A percentile compares a stretch with the other conserved stretches of the same genome.
Conservation (phyloP, 2,113 vertebrate genomes). For the Aegypius monachus region DNA sequence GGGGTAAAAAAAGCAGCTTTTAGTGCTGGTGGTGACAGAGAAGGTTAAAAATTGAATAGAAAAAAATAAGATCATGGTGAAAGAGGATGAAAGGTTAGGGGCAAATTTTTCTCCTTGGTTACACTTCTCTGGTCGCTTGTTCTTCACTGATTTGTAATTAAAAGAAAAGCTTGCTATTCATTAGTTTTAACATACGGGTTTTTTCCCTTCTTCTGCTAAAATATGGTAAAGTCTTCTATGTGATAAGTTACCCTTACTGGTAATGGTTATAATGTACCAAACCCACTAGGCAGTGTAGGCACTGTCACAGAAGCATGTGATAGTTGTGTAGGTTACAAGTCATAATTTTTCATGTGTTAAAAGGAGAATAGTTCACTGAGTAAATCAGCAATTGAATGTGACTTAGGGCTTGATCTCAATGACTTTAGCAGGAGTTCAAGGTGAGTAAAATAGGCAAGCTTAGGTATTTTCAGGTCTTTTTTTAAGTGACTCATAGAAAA, state of each 20-base stretch:
- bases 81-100: not conserved
- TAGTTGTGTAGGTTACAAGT: not conserved
- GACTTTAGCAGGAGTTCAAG: not conserved
- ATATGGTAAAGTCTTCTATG: not conserved
- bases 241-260: not conserved
- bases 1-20: not conserved
- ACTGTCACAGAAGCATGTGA: not conserved
- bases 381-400: not conserved
- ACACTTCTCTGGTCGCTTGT: not conserved
- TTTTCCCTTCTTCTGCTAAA: not conserved
- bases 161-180: not conserved
- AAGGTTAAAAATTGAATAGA: slow-evolving; percentile 20
- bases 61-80: not conserved
- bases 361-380: not conserved
- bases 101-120: not conserved
- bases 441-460: not conserved
- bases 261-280: not conserved
- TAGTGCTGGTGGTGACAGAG: slow-evolving; percentile 40
- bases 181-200: not conserved
- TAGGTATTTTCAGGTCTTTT: not conserved
- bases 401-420: not conserved
- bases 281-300: not conserved
- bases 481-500: not conserved
- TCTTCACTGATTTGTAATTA: not conserved
- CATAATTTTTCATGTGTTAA: not conserved